Evolutionary conservation across 1,140 invertebrate species (phyloP).

Genomic region (Argopecten irradians): DNA sequence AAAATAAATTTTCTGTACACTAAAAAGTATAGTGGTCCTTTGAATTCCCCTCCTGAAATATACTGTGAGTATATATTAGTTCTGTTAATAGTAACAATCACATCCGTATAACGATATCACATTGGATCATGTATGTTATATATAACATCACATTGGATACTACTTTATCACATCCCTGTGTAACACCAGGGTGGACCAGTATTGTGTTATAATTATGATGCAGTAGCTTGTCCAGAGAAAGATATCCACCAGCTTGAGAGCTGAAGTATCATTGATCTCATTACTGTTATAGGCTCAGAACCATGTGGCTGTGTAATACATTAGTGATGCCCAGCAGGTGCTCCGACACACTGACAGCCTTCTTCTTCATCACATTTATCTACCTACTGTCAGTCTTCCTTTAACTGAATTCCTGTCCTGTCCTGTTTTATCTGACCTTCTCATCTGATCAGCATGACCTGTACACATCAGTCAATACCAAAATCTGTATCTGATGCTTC

Average conservation of each 20-base stretch:
- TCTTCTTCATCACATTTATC: not conserved
- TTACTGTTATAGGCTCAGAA: not conserved
- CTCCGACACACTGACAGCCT: not conserved
- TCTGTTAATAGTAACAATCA: too few species aligned
- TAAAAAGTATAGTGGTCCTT: too few species aligned
- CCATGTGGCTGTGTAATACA: not conserved
- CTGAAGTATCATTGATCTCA: slow-evolving; percentile 6
- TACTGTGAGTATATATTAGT: too few species aligned
- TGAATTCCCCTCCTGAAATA: too few species aligned
- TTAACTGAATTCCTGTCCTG: not conserved
- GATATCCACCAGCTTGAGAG: too few species aligned
- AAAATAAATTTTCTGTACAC: too few species aligned
- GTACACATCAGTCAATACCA: not conserved
- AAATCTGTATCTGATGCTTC: not conserved
- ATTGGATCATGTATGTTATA: too few species aligned
- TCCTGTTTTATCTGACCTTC: not conserved
- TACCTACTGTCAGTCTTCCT: not conserved
- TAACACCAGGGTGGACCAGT: not conserved
- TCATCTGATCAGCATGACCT: not conserved
- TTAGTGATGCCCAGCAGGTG: not conserved
- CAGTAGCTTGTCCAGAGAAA: not conserved
- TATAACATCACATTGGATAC: too few species aligned
- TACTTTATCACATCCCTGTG: not conserved
- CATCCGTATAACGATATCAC: too few species aligned
- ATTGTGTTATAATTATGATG: not conserved